A percentile compares a stretch with the other conserved stretches of the same genome.
phyloP scores from a whole-genome alignment of 2,113 vertebrate species.

The Corynorhinus townsendii region DNA sequence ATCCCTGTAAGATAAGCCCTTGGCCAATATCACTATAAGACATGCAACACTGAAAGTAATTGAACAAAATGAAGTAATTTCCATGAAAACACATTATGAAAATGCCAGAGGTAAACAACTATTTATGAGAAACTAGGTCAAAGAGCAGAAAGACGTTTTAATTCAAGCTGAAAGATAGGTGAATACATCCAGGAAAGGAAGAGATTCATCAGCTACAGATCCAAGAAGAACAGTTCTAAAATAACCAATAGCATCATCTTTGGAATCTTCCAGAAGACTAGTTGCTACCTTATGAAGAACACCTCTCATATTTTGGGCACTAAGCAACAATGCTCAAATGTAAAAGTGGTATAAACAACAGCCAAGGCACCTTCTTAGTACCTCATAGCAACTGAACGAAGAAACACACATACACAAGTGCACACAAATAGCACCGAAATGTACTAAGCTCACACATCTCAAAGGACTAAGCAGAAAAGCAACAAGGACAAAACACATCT shows the following conservation, averaged over 20 bases:
- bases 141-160: conserved; percentile 11
- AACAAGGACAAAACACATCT: background rate
- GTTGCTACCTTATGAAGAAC: background rate
- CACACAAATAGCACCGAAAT: background rate
- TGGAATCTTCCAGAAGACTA: background rate
- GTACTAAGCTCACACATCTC: background rate
- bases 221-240: conserved; percentile 8
- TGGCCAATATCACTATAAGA: background rate
- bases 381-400: background rate
- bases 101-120: background rate
- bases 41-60: background rate
- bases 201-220: background rate
- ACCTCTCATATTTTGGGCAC: background rate
- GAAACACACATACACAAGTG: background rate
- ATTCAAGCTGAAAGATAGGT: background rate
- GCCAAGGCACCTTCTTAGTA: background rate
- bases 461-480: conserved; percentile 4
- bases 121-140: background rate
- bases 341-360: background rate
- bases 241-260: background rate
- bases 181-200: conserved; percentile 9
- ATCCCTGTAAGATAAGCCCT: background rate
- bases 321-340: background rate
- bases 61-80: conserved; percentile 1
- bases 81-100: background rate